A percentile compares a stretch with the other conserved stretches of the same genome.
phyloP scores from a whole-genome alignment of 2,113 vertebrate genomes.

The Saguinus imperator region DNA sequence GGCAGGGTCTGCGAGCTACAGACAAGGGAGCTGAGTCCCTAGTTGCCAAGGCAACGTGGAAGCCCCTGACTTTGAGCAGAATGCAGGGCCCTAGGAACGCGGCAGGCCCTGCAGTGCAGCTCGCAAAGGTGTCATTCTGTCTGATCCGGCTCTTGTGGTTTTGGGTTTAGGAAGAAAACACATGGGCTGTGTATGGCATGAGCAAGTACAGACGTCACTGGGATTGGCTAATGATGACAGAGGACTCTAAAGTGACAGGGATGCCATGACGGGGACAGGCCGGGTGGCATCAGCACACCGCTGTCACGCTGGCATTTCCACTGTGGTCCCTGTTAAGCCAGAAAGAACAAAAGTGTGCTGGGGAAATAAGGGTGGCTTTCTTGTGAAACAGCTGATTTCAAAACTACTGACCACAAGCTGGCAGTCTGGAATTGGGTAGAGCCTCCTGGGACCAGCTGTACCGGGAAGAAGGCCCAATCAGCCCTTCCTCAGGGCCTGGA shows the following conservation, averaged over 20 bases:
- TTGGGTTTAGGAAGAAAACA: conserved; percentile 21
- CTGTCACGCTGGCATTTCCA: fast-evolving
- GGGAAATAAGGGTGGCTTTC: not conserved
- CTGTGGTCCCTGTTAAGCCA: not conserved
- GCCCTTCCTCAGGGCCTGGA: not conserved
- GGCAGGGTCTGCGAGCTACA: not conserved
- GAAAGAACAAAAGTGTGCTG: not conserved
- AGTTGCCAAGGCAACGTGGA: not conserved
- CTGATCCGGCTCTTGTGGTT: conserved; percentile 16
- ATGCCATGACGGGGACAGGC: not conserved
- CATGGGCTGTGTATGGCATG: not conserved
- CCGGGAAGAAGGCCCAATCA: not conserved
- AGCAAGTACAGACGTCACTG: not conserved
- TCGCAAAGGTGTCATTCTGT: not conserved
- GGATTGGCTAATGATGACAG: not conserved
- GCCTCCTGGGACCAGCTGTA: not conserved
- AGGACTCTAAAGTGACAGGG: fast-evolving
- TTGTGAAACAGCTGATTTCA: too few relatives aligned
- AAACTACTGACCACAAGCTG: not conserved
- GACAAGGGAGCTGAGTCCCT: not conserved
- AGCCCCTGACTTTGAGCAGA: not conserved
- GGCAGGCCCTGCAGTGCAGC: fast-evolving
- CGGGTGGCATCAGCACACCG: fast-evolving
- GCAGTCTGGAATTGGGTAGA: too few relatives aligned
- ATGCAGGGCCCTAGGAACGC: fast-evolving